Conservation (phyloP, 2,113 vertebrate species). For the Actinemys pallida region DNA sequence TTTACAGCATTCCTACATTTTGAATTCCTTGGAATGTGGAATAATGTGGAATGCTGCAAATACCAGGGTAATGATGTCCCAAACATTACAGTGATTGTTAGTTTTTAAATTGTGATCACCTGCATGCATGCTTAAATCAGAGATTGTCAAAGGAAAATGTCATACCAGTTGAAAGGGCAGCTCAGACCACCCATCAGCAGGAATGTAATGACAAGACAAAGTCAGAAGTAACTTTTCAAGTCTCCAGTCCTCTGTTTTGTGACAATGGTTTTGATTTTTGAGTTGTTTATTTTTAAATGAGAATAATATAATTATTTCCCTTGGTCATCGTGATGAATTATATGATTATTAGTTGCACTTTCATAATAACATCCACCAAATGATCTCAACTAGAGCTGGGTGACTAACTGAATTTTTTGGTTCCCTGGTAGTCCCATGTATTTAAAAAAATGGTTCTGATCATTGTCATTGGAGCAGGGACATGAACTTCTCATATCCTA, state of each 20-base stretch:
- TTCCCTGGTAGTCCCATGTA: not conserved
- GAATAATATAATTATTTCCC: not conserved
- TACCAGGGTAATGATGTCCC: not conserved
- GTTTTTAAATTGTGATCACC: not conserved
- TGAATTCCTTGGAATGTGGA: not conserved
- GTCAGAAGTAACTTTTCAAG: not conserved
- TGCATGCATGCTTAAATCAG: not conserved
- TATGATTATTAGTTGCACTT: not conserved
- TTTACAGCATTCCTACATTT: not conserved
- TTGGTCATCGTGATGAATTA: not conserved
- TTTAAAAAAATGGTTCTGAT: not conserved
- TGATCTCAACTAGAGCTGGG: not conserved
- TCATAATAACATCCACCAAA: not conserved
- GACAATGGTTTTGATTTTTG: not conserved
- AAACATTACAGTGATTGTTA: not conserved
- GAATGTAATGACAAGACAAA: not conserved
- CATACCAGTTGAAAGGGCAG: not conserved
- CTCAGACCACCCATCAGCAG: not conserved
- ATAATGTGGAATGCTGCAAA: not conserved
- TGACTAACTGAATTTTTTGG: not conserved
- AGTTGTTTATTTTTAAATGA: not conserved
- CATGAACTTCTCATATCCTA: not conserved
- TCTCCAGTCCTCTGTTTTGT: not conserved
- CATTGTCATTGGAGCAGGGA: not conserved
- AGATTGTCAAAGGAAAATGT: not conserved